Evolutionary conservation across 1,140 invertebrate species (phyloP).

Genomic region (Agrypnia vestita): DNA sequence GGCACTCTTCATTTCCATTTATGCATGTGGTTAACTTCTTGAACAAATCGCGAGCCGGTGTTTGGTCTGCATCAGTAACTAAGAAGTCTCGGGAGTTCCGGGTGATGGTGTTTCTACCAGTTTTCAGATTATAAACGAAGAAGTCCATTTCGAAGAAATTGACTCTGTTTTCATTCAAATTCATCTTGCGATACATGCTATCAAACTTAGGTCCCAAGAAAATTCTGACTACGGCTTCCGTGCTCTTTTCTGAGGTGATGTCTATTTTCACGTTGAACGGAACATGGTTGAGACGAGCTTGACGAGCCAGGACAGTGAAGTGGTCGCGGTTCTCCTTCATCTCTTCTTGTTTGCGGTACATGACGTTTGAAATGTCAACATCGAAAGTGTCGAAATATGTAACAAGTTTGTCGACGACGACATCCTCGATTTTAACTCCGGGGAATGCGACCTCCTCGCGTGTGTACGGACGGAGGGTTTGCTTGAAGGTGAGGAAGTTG

Average conservation of each 20-base stretch:
- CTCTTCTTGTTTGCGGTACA: constrained; percentile 52
- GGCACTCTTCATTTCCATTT: constrained; percentile 64
- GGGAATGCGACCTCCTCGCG: constrained; percentile 72
- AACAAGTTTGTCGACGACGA: constrained; percentile 71
- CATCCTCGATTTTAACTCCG: constrained; percentile 74
- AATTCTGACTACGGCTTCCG: constrained; percentile 74
- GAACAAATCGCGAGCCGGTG: constrained; percentile 66
- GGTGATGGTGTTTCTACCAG: constrained; percentile 79
- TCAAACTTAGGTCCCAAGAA: constrained; percentile 77
- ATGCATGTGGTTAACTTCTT: constrained; percentile 66
- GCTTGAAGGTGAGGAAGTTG: constrained; percentile 73
- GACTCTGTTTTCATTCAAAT: constrained; percentile 70
- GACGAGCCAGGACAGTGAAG: constrained; percentile 61
- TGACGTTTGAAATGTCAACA: constrained; percentile 69
- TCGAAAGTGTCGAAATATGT: constrained; percentile 73
- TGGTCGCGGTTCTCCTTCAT: constrained; percentile 51
- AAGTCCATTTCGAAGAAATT: constrained; percentile 82
- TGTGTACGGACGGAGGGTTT: constrained; percentile 67
- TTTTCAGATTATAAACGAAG: constrained; percentile 76
- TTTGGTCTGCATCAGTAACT: constrained; percentile 72
- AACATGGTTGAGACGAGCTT: constrained; percentile 74
- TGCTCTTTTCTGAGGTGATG: constrained; percentile 72
- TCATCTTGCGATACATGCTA: constrained; percentile 70
- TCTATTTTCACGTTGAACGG: constrained; percentile 75
- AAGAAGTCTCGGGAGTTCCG: constrained; percentile 80